Evolutionary conservation across 2,797 vertebrate genomes (phyloP).

Genomic region (Discoglossus pictus): DNA sequence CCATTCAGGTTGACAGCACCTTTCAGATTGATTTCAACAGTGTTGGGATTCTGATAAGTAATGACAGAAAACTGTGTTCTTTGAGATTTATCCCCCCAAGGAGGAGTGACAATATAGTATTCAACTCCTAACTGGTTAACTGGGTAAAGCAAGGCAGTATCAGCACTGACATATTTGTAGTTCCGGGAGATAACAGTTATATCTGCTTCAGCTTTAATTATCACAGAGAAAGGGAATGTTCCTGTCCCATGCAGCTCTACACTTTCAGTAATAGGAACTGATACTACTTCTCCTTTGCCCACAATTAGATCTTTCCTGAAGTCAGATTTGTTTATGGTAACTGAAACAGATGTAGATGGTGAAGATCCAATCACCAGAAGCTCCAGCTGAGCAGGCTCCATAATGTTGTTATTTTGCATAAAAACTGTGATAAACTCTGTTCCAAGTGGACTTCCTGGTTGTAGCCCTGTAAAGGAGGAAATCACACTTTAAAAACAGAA

Average conservation of each 20-base stretch:
- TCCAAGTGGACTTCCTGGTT: constrained; percentile 50
- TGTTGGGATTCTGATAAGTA: constrained; percentile 64
- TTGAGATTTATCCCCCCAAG: rapidly evolving
- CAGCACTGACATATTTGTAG: constrained; percentile 63
- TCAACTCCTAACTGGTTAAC: constrained; percentile 65
- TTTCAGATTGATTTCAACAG: constrained; percentile 54
- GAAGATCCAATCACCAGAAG: constrained; percentile 65
- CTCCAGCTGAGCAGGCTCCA: constrained; percentile 39
- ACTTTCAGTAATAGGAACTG: no score
- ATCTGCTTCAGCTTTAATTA: constrained; percentile 60
- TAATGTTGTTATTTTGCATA: constrained; percentile 65
- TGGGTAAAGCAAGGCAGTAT: constrained; percentile 69
- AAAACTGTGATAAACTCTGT: constrained; percentile 71
- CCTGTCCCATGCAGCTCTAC: constrained; percentile 21
- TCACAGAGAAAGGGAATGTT: constrained; percentile 59
- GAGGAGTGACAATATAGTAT: constrained; percentile 73
- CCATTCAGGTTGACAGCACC: constrained; percentile 50
- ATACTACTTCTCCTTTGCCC: constrained; percentile 54
- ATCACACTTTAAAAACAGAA: no score
- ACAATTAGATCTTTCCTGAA: constrained; percentile 59
- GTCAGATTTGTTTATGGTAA: constrained; percentile 58
- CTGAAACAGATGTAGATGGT: constrained; percentile 59
- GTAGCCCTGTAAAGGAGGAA: not conserved
- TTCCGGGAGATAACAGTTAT: constrained; percentile 67
- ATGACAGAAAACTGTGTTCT: constrained; percentile 71